Evolutionary conservation across 2,888 invertebrate species (phyloP).

Genomic region (Phortica okadai): DNA sequence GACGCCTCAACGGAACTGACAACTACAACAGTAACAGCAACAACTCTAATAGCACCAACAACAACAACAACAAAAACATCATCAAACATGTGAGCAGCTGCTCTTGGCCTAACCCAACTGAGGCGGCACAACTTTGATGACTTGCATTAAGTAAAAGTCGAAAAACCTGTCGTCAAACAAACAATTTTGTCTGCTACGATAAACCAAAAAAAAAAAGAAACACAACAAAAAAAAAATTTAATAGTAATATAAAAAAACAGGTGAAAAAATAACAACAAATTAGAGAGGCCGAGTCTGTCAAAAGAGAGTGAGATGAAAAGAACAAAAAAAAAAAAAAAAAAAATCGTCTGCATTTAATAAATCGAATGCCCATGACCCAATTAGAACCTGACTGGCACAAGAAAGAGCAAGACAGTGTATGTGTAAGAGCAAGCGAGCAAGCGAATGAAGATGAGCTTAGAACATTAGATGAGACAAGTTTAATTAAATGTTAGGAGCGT

Average conservation of each 20-base stretch:
- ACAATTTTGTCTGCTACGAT: background rate
- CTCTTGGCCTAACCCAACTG: too few species aligned
- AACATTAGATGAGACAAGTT: background rate
- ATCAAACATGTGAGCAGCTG: too few species aligned
- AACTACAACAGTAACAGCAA: too few species aligned
- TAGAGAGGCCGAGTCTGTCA: too few species aligned
- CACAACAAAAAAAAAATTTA: background rate
- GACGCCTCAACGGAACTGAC: too few species aligned
- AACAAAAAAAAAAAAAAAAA: background rate
- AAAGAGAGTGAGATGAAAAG: background rate
- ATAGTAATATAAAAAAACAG: background rate
- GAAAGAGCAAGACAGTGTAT: background rate
- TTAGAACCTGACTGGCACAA: background rate
- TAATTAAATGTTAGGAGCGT: background rate
- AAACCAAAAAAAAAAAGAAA: background rate
- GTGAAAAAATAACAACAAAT: too few species aligned
- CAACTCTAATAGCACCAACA: too few species aligned
- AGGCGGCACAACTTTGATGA: background rate
- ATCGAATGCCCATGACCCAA: slow-evolving; percentile 24
- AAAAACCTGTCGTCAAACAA: slow-evolving; percentile 20
- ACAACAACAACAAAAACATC: too few species aligned
- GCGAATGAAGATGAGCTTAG: background rate
- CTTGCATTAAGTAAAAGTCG: slow-evolving; percentile 29
- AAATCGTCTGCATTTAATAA: background rate
- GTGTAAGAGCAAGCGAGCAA: background rate